phyloP scores from a whole-genome alignment of 2,888 invertebrate genomes.

The Harpalus rufipes region DNA sequence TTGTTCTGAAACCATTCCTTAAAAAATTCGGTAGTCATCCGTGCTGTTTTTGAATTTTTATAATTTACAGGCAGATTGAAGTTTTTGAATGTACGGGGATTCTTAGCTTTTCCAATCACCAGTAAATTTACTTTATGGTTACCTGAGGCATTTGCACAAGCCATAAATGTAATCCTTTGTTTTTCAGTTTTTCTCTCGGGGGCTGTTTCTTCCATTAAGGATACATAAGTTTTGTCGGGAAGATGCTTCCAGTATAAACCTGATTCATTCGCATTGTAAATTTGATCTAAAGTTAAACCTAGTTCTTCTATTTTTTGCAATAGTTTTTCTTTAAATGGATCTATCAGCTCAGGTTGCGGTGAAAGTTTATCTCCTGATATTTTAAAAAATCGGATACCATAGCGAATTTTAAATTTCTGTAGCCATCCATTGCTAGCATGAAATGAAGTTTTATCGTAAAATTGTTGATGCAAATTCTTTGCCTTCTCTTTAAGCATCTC shows the following conservation, averaged over 20 bases:
- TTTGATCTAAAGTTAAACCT: conserved; percentile 20
- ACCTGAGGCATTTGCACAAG: conserved; percentile 67
- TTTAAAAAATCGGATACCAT: conserved; percentile 45
- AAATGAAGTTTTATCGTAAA: too few relatives aligned
- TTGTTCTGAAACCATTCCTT: background rate
- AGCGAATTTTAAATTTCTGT: too few relatives aligned
- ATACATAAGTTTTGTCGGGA: conserved; percentile 36
- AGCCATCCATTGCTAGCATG: too few relatives aligned
- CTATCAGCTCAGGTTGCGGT: conserved; percentile 54
- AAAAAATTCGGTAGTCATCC: background rate
- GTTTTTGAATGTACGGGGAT: background rate
- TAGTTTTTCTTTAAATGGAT: conserved; percentile 55
- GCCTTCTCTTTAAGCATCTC: too few relatives aligned
- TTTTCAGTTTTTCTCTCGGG: conserved; percentile 40
- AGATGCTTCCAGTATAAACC: conserved; percentile 42
- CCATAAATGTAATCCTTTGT: conserved; percentile 64
- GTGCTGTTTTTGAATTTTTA: background rate
- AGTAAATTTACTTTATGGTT: conserved; percentile 66
- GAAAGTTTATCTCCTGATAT: conserved; percentile 67
- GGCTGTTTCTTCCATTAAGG: conserved; percentile 16
- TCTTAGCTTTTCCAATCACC: conserved; percentile 62
- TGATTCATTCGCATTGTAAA: conserved; percentile 44
- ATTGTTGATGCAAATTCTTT: too few relatives aligned
- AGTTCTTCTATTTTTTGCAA: conserved; percentile 49
- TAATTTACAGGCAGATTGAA: background rate